phyloP scores from a whole-genome alignment of 2,113 vertebrate genomes.

The Chloroceryle aenea region DNA sequence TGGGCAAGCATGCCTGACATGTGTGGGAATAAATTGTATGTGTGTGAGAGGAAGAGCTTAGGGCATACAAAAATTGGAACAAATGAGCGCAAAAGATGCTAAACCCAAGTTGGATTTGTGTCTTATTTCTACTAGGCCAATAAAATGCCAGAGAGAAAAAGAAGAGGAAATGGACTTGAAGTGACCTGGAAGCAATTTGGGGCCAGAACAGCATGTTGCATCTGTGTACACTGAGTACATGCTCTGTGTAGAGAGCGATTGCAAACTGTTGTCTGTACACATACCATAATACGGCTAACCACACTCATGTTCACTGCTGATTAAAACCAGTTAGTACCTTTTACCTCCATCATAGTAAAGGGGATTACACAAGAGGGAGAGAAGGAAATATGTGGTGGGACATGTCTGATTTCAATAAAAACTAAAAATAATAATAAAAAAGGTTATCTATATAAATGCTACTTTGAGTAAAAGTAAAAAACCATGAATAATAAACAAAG shows the following conservation, averaged over 20 bases:
- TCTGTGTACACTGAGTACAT: background rate
- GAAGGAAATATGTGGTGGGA: background rate
- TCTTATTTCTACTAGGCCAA: constrained; percentile 23
- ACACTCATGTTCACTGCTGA: background rate
- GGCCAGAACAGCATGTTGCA: background rate
- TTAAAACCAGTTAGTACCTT: background rate
- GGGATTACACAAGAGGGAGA: background rate
- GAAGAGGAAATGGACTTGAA: background rate
- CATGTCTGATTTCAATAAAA: background rate
- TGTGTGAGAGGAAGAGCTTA: background rate
- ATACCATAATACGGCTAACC: background rate
- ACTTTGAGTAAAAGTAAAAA: background rate
- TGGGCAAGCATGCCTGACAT: constrained; percentile 26
- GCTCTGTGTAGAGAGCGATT: background rate
- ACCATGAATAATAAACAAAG: background rate
- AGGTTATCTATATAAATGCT: background rate
- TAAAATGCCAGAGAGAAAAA: background rate
- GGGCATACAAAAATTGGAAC: constrained; percentile 35
- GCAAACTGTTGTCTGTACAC: background rate
- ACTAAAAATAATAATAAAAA: background rate
- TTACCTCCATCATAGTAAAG: background rate
- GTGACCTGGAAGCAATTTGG: constrained; percentile 39
- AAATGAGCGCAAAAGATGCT: constrained; percentile 24
- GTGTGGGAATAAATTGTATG: constrained; percentile 52
- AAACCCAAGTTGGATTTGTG: constrained; percentile 12